Base-by-base conservation (phyloP, 2,888 invertebrate species). In the Leptura quadrifasciata region DNA sequence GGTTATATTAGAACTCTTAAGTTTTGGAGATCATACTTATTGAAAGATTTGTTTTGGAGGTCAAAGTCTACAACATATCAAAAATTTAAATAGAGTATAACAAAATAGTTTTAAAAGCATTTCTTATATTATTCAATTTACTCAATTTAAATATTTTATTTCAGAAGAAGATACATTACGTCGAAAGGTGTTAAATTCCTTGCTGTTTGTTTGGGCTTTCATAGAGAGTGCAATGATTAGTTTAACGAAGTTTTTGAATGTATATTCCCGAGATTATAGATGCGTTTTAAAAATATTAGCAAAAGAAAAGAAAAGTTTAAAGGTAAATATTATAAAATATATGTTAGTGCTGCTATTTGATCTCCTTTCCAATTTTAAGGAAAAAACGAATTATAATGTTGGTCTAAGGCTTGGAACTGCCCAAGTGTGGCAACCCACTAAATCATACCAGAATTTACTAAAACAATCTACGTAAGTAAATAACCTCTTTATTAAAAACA, bases 241-340 rank as follows among this genome's bases (percentile, higher is more conserved):
- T 21, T 86, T 96, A 69, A 97, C 97, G 1, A 92, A 93, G 72
- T 93, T 95, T 83, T 90, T 98, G 74, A 97, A 98, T 91, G 93
- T 92, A 84, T 94, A 96, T 84, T 99, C 99, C 0, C 92, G 95
- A 72, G 98, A 99, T 89, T 98, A 98, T 90, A 93, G 99, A 86
- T 98, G 97, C 88, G 97, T 99, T 0, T 95, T 98, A 24, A 94
- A 94, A 82, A 95, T 97, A 31, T 91, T 99, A 72, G 93, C 95
- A 0, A 92, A 94, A 77, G 99, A 99, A 87, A 98, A 98, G 90
- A 95, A 94, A 88, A 90, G 93, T 73, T 90, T 98, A 1, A 98
- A 97, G 93, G 97, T 96, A 89, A 78, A n/a, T n/a, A n/a, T 39
- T 75, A 47, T 10, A 64, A 57, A 35, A 31, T 15, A 8, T 47